These are phyloP conservation scores for Synergus umbraculus DNA, from an alignment of 2,888 invertebrate genomes.

Conservation along the genomic window DNA sequence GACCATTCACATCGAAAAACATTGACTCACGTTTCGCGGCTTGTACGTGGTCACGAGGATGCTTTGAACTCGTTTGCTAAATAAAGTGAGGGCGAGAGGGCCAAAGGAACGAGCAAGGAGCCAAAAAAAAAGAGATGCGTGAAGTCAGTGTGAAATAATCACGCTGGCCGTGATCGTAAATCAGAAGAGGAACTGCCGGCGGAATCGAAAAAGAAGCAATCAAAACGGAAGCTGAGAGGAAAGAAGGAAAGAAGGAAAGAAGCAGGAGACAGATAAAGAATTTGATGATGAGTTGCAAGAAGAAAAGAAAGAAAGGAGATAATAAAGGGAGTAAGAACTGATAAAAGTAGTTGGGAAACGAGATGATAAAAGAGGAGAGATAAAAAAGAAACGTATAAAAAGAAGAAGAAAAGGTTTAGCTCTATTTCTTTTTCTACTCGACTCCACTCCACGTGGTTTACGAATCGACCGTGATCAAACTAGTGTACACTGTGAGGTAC, in stretches of 20 bases:
- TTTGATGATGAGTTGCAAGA: not conserved
- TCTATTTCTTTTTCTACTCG: slow-evolving; percentile 12
- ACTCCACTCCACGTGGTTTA: slow-evolving; percentile 14
- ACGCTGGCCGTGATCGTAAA: slow-evolving; percentile 13
- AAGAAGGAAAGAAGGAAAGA: not conserved
- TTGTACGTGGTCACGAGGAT: slow-evolving; percentile 31
- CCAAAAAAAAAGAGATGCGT: slow-evolving; percentile 22
- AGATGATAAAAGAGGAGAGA: slow-evolving; percentile 26
- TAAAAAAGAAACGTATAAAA: not conserved
- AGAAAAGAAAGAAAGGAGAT: slow-evolving; percentile 7
- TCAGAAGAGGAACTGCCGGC: not conserved
- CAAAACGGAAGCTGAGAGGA: not conserved
- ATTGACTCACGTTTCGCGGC: slow-evolving; percentile 41
- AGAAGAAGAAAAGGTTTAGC: not conserved
- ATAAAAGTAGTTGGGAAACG: slow-evolving; percentile 30
- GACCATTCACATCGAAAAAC: slow-evolving; percentile 43
- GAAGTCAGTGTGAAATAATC: slow-evolving; percentile 35
- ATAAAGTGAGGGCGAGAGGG: slow-evolving; percentile 63
- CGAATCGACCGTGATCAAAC: not conserved
- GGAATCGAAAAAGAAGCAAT: slow-evolving; percentile 4
- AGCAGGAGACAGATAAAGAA: not conserved
- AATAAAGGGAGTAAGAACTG: not conserved
- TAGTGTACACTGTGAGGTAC: not conserved
- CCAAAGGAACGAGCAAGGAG: slow-evolving; percentile 25
- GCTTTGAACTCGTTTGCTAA: slow-evolving; percentile 73